A percentile compares a stretch with the other conserved stretches of the same genome.
These are phyloP conservation scores for Oikopleura dioica DNA, from an alignment of 23 tunicate species.

Conservation along the genomic window DNA sequence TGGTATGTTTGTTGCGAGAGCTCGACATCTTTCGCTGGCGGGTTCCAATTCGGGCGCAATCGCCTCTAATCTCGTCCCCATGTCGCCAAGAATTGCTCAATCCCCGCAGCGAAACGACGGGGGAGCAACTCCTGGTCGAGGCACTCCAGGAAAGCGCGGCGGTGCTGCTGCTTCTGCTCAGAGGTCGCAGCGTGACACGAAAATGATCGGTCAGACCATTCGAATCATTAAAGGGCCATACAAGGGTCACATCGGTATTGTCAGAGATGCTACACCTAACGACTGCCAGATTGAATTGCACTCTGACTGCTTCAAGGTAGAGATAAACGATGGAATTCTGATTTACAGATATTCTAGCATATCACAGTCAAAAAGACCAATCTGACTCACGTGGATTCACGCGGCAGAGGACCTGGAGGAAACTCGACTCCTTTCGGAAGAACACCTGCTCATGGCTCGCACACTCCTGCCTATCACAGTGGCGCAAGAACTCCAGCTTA, in stretches of 20 bases:
- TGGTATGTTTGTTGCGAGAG: constrained; percentile 51
- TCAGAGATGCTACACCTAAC: constrained; percentile 87
- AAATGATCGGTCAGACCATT: constrained; percentile 50
- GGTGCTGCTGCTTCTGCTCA: no score
- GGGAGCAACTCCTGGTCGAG: not conserved
- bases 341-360: not conserved
- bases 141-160: not conserved
- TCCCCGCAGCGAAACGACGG: constrained; percentile 2
- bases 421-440: constrained; percentile 16
- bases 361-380: constrained; percentile 5
- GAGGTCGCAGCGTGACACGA: constrained; percentile 12
- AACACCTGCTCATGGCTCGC: constrained; percentile 64
- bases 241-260: constrained; percentile 91
- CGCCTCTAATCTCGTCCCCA: constrained; percentile 2
- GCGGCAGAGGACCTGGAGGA: constrained; percentile 18
- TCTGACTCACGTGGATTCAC: not conserved
- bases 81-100: constrained; percentile 7
- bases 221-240: constrained; percentile 89
- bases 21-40: constrained; percentile 53
- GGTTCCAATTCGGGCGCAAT: constrained; percentile 16
- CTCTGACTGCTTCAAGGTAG: constrained; percentile 70
- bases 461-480: constrained; percentile 74
- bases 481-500: constrained; percentile 85
- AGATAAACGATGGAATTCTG: no score
- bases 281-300: constrained; percentile 87